These are phyloP conservation scores for Hippocampus comes DNA, from an alignment of 2,113 vertebrate genomes.

Conservation along the genomic window DNA sequence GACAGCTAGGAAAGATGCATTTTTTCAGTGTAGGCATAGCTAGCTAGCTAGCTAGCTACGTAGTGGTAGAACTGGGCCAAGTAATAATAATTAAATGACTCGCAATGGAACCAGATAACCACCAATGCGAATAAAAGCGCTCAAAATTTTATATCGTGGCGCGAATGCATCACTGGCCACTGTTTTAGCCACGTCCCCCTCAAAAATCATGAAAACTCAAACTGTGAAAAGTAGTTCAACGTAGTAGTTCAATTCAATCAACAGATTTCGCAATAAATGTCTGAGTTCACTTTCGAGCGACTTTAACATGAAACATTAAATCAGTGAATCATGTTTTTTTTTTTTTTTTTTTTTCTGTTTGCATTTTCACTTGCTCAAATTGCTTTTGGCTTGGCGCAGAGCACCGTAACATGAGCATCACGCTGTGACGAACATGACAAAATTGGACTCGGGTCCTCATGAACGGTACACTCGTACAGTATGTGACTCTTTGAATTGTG, in stretches of 20 bases:
- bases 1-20: too few relatives aligned
- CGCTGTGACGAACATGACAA: background rate
- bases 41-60: too few relatives aligned
- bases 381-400: background rate
- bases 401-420: background rate
- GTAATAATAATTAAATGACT: too few relatives aligned
- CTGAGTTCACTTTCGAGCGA: too few relatives aligned
- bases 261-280: background rate
- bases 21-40: background rate
- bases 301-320: too few relatives aligned
- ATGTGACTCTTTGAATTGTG: background rate
- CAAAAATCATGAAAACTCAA: too few relatives aligned
- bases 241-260: background rate
- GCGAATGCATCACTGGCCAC: too few relatives aligned
- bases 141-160: too few relatives aligned
- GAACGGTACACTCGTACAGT: background rate
- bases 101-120: too few relatives aligned
- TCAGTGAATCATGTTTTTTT: background rate
- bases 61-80: too few relatives aligned
- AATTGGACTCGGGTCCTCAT: slow-evolving; percentile 9
- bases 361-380: background rate
- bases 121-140: too few relatives aligned
- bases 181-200: too few relatives aligned
- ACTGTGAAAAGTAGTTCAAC: background rate
- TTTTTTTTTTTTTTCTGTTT: background rate